Evolutionary conservation across 2,888 invertebrate species (phyloP), one percentile per base, ranked within the genome.

Genomic region (Eristalinus sepulchralis): DNA sequence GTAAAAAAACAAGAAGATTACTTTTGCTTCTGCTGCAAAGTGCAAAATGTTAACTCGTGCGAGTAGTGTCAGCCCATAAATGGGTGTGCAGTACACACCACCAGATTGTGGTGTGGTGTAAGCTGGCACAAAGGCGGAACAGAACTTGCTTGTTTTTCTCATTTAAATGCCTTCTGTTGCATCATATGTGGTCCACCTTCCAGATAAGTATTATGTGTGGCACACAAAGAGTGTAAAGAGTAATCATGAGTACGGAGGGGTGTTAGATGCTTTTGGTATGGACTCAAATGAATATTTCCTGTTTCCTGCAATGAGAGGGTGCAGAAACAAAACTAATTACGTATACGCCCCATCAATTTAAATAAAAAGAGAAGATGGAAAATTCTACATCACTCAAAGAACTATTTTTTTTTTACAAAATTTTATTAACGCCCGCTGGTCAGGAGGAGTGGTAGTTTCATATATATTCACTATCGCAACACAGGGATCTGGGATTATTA

Each of bases 371-470:
- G 20, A 72, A 47, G 17, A 47, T 47, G 2, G 17, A 39, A 66
- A 60, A 10, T 57, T 60, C 31, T 47, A 33, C 55, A 67, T 62
- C 53, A 62, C 60, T 39, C 66, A 59, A 22, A 36, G 31, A 62
- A 57, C 67, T 72, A 9, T 72, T 62, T 68, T 68, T 72, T 62
- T 68, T 73, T 78, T 78, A 39, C 60, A 78, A 53, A n/a, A 68
- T 73, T 73, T 68, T 70, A 67, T 77, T 55, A 72, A 72, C 33
- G 71, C 83, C 83, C 67, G 62, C 33, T 60, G 47, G 59, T 53
- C 59, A 64, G 17, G 47, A 39, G 39, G 17, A 47, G 8, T 17
- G 17, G n/a, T 0, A 47, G 17, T 47, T n/a, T 17, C 8, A 1
- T 47, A 1, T 47, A 70, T 66, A 75, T 75, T 79, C 60, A 75